Conservation (phyloP, 2,888 invertebrate species). For the Melinaea menophilus region DNA sequence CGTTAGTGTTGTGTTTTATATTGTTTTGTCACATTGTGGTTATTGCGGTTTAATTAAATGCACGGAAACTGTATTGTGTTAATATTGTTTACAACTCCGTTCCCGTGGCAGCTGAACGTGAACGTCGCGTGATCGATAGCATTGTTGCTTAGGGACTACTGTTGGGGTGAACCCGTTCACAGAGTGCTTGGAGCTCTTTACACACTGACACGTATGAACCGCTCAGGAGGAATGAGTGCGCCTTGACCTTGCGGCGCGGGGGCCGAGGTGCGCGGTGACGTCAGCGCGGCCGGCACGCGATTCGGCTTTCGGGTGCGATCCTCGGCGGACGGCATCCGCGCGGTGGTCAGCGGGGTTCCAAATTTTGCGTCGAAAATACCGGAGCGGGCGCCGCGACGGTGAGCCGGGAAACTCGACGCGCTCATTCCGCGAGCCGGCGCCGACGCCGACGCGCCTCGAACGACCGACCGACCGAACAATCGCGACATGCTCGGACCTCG, state of each 20-base stretch:
- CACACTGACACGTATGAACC: constrained; percentile 9
- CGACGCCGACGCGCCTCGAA: constrained; percentile 76
- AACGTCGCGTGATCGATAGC: constrained; percentile 72
- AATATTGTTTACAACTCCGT: constrained; percentile 52
- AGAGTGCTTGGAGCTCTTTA: constrained; percentile 13
- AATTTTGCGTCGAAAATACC: constrained; percentile 69
- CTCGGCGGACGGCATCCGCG: constrained; percentile 75
- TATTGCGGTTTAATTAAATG: constrained; percentile 40
- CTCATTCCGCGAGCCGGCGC: constrained; percentile 75
- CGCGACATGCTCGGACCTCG: constrained; percentile 73
- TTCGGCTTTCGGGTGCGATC: constrained; percentile 77
- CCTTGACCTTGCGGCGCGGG: constrained; percentile 75
- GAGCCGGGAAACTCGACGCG: constrained; percentile 58
- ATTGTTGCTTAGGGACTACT: constrained; percentile 35
- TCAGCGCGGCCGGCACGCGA: constrained; percentile 67
- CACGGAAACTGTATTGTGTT: constrained; percentile 39
- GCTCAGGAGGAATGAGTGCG: constrained; percentile 47
- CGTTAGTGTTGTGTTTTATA: constrained; percentile 7
- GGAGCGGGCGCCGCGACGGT: constrained; percentile 55
- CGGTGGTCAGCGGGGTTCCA: constrained; percentile 69
- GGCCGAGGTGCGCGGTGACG: constrained; percentile 71
- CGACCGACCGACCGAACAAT: constrained; percentile 72
- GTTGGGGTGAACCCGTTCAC: constrained; percentile 36
- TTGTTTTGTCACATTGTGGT: constrained; percentile 20
- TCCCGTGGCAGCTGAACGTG: constrained; percentile 71